These are phyloP conservation scores for Pseudomugil tenellus DNA, from an alignment of 2,797 vertebrate species.

Conservation along the genomic window DNA sequence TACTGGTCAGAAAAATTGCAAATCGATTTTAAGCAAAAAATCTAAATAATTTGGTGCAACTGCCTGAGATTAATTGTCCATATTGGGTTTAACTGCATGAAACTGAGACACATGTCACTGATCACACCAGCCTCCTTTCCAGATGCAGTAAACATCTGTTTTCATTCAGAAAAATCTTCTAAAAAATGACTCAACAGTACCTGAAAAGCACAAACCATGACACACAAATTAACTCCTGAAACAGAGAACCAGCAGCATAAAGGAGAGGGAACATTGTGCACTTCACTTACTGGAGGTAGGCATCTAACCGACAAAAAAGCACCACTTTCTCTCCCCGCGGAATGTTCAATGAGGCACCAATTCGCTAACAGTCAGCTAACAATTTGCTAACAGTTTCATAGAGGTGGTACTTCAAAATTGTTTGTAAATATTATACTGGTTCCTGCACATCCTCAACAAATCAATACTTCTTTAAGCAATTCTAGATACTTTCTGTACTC, in stretches of 20 bases:
- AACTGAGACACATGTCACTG: background rate
- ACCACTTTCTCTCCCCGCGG: background rate
- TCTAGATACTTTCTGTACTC: too few species aligned
- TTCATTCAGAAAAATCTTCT: background rate
- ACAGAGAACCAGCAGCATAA: background rate
- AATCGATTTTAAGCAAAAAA: too few species aligned
- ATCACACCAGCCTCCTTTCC: background rate
- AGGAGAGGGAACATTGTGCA: background rate
- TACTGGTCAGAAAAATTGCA: too few species aligned
- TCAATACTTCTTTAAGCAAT: background rate
- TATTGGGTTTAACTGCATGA: conserved; percentile 6
- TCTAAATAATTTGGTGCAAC: too few species aligned
- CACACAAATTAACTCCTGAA: background rate
- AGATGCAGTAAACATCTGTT: background rate
- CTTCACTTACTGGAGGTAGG: background rate
- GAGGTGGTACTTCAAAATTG: background rate
- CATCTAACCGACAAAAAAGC: conserved; percentile 3
- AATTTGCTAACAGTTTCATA: conserved; percentile 7
- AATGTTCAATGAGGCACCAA: conserved; percentile 4
- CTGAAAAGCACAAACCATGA: conserved; percentile 7
- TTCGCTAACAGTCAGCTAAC: conserved; percentile 7
- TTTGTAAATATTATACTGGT: background rate
- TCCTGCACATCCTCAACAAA: background rate
- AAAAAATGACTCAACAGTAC: background rate
- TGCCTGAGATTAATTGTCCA: background rate